Evolutionary conservation across 2,888 invertebrate genomes (phyloP).

Genomic region (Lepeophtheirus nordmannii): DNA sequence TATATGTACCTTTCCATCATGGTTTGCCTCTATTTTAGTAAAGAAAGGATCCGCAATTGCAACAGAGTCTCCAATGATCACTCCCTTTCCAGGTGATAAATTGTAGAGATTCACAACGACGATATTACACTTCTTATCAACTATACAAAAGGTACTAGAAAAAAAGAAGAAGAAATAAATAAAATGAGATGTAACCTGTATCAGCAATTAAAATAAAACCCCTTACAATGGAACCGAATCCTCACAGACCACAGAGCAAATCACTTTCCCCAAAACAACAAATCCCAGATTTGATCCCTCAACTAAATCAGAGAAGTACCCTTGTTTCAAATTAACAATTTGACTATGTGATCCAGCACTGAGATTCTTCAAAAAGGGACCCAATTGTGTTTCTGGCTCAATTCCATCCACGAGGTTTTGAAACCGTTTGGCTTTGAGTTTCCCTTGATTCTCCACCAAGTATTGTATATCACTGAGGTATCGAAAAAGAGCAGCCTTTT

Average conservation of each 20-base stretch:
- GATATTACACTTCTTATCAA: constrained; percentile 54
- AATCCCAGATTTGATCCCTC: constrained; percentile 50
- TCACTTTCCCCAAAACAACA: constrained; percentile 58
- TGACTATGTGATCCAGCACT: constrained; percentile 40
- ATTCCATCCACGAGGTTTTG: constrained; percentile 49
- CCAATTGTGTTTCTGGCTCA: constrained; percentile 44
- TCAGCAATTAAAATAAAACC: neutral
- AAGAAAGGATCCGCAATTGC: constrained; percentile 60
- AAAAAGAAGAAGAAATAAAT: constrained; percentile 22
- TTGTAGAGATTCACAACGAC: constrained; percentile 66
- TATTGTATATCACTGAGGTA: constrained; percentile 45
- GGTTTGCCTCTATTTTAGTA: constrained; percentile 38
- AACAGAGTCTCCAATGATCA: constrained; percentile 67
- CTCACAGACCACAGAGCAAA: constrained; percentile 56
- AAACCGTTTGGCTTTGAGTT: constrained; percentile 54
- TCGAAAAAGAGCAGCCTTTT: constrained; percentile 45
- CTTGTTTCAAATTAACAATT: constrained; percentile 40
- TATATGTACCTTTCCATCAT: neutral
- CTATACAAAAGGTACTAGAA: constrained; percentile 60
- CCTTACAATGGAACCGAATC: constrained; percentile 64
- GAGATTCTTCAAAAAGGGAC: constrained; percentile 47
- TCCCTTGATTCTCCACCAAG: constrained; percentile 50
- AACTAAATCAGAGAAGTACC: constrained; percentile 42
- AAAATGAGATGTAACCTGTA: neutral
- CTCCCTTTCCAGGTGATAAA: constrained; percentile 61